These are phyloP conservation scores for Noctua janthina DNA, from an alignment of 2,888 invertebrate genomes.

Conservation along the genomic window DNA sequence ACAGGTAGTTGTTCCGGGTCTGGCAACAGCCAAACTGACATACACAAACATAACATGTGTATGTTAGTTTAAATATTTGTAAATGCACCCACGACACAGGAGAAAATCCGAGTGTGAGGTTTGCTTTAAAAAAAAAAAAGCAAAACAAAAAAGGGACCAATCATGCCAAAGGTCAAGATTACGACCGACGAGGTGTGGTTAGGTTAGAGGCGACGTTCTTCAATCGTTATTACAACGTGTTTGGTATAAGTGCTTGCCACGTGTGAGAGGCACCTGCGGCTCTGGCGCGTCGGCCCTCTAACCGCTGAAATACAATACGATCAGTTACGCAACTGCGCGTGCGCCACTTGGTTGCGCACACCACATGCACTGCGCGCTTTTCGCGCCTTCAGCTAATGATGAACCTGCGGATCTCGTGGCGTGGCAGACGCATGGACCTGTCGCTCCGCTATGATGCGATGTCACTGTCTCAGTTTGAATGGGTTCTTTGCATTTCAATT, in stretches of 20 bases:
- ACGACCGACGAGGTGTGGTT: not conserved
- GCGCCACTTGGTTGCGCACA: conserved; percentile 25
- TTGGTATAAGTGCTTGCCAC: not conserved
- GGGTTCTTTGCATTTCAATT: not conserved
- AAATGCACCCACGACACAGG: not conserved
- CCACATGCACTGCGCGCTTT: conserved; percentile 8
- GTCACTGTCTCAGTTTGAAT: not conserved
- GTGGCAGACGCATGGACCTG: too few relatives aligned
- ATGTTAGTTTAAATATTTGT: not conserved
- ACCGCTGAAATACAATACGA: conserved; percentile 66
- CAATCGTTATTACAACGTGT: not conserved
- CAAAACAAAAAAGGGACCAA: not conserved
- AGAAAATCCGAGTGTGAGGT: too few relatives aligned
- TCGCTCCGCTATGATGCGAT: not conserved
- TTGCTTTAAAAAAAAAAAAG: not conserved
- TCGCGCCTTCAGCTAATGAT: not conserved
- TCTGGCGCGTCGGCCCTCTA: conserved; percentile 33
- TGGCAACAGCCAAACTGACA: not conserved
- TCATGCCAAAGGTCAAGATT: not conserved
- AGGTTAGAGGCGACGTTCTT: not conserved
- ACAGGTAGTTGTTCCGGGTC: not conserved
- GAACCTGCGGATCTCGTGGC: not conserved
- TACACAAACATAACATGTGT: not conserved
- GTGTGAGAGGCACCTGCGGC: conserved; percentile 35
- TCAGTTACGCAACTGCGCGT: conserved; percentile 49